Evolutionary conservation across 2,888 invertebrate genomes (phyloP).

Genomic region (Drosophila atripex): DNA sequence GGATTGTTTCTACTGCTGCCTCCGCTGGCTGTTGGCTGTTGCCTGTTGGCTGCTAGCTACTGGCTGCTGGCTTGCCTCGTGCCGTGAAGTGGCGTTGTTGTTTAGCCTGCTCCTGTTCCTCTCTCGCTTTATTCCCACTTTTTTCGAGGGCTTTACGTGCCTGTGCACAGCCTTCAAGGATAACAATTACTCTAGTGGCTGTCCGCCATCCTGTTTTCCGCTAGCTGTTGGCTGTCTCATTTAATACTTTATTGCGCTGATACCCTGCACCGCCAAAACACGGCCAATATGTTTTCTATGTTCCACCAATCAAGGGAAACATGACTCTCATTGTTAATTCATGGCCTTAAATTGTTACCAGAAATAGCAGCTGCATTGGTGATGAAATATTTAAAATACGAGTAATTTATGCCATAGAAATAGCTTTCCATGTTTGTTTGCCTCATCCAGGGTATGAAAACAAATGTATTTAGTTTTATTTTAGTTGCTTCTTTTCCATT

Average conservation of each 20-base stretch:
- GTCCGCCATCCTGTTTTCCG: conserved; percentile 45
- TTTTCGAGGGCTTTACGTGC: conserved; percentile 69
- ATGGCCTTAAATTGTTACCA: conserved; percentile 1
- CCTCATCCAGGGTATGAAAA: neutral
- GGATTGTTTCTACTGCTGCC: conserved; percentile 47
- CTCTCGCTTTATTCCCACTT: conserved; percentile 27
- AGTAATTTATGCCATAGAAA: conserved; percentile 2
- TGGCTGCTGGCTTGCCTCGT: conserved; percentile 38
- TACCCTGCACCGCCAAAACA: neutral
- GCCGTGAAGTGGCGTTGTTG: conserved; percentile 65
- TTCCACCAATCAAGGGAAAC: neutral
- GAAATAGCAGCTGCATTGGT: neutral
- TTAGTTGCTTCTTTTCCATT: conserved; percentile 58
- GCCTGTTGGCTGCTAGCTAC: conserved; percentile 31
- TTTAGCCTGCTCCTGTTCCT: conserved; percentile 38
- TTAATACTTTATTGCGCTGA: conserved; percentile 11
- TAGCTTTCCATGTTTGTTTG: conserved; percentile 1
- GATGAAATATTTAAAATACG: neutral
- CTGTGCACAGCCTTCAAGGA: conserved; percentile 76
- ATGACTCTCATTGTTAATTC: neutral
- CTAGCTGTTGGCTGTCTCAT: conserved; percentile 11
- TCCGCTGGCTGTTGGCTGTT: conserved; percentile 28
- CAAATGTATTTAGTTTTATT: conserved; percentile 14
- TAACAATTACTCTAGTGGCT: conserved; percentile 77
- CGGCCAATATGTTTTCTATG: neutral